Conservation (phyloP, 2,888 invertebrate genomes). For the Lydus trimaculatus region DNA sequence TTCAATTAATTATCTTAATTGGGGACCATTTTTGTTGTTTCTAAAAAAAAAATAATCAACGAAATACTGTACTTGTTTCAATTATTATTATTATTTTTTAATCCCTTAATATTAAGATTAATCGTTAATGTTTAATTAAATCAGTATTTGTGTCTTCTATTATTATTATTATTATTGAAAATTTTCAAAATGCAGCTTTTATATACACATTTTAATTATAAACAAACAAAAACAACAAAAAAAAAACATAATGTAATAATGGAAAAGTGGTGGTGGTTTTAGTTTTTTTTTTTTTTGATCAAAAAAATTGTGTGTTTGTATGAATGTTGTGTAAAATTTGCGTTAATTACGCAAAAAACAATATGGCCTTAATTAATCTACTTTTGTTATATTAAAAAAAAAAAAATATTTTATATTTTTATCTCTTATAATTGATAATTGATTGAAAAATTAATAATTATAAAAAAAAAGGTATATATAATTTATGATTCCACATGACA, state of each 20-base stretch:
- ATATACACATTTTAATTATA: conserved; percentile 26
- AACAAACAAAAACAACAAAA: no score
- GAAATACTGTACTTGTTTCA: conserved; percentile 45
- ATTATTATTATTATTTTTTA: conserved; percentile 16
- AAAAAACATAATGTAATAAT: no score
- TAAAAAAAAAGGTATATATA: conserved; percentile 45
- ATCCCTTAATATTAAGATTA: conserved; percentile 24
- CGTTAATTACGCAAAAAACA: conserved; percentile 36
- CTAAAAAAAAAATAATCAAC: conserved; percentile 25
- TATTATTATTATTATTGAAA: conserved; percentile 7
- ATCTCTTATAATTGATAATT: conserved; percentile 35
- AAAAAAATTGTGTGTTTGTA: background rate
- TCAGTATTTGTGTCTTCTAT: conserved; percentile 28
- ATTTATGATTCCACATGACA: conserved; percentile 54
- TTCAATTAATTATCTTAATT: conserved; percentile 20
- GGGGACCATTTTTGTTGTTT: conserved; percentile 39
- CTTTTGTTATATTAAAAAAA: conserved; percentile 10
- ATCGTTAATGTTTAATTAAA: conserved; percentile 23
- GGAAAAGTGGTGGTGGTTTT: conserved; percentile 56
- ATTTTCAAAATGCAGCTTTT: conserved; percentile 43
- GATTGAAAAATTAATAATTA: conserved; percentile 55
- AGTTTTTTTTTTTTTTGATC: conserved; percentile 2
- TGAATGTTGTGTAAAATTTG: conserved; percentile 33
- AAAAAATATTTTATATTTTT: conserved; percentile 9
- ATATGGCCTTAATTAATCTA: conserved; percentile 52